Percentiles rank a stretch among this genome's conserved stretches.
These are phyloP conservation scores for Bombycilla garrulus DNA, from an alignment of 2,113 vertebrate genomes.

Conservation along the genomic window DNA sequence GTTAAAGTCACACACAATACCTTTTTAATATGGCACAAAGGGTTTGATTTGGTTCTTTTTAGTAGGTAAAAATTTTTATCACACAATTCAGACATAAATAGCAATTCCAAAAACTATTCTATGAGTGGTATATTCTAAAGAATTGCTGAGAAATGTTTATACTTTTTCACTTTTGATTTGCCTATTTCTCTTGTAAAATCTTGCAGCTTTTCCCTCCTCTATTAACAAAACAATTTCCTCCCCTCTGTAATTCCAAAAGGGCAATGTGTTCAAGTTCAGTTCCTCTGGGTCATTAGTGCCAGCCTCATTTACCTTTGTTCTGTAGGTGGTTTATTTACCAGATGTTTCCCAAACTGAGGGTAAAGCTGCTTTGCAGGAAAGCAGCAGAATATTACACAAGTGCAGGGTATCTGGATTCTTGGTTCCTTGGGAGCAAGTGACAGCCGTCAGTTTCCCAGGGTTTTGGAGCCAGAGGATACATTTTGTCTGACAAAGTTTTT, in stretches of 20 bases:
- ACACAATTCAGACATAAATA: neutral
- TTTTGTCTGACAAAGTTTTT: neutral
- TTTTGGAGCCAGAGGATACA: neutral
- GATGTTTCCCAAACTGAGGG: neutral
- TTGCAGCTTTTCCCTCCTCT: neutral
- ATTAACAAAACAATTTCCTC: slow-evolving; percentile 1
- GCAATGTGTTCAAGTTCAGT: slow-evolving; percentile 32
- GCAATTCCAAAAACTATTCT: neutral
- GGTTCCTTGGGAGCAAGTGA: neutral
- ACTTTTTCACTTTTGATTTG: neutral
- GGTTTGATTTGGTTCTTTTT: neutral
- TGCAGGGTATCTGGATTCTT: neutral
- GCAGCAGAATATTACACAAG: neutral
- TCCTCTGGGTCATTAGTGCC: neutral
- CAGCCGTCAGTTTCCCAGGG: neutral
- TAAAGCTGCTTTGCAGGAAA: neutral
- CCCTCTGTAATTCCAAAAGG: slow-evolving; percentile 34
- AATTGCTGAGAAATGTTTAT: neutral
- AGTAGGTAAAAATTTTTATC: neutral
- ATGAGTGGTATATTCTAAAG: neutral
- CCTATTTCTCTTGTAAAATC: neutral
- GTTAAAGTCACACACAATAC: neutral
- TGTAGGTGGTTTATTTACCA: slow-evolving; percentile 30
- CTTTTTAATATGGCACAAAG: neutral
- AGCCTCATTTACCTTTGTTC: slow-evolving; percentile 34